These are phyloP conservation scores for Petrocephalus sullivani DNA, from an alignment of 2,797 vertebrate genomes.

Conservation along the genomic window DNA sequence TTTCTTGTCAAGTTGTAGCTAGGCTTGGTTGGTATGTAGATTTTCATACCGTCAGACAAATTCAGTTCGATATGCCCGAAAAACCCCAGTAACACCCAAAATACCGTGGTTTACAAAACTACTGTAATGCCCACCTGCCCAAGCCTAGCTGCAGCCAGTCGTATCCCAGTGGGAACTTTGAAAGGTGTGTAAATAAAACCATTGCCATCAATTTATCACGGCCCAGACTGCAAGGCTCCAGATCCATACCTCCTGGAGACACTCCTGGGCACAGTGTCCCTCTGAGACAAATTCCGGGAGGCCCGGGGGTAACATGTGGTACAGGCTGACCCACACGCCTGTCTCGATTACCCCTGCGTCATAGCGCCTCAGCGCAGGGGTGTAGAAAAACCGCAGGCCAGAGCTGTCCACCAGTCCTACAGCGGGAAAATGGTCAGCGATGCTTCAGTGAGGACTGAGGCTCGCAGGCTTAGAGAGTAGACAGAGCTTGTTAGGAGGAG, in stretches of 20 bases:
- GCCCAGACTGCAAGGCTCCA: not conserved
- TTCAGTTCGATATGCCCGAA: not conserved
- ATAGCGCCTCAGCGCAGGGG: slow-evolving; percentile 61
- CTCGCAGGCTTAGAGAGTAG: not conserved
- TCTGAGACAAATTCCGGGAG: slow-evolving; percentile 75
- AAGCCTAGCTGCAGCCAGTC: not conserved
- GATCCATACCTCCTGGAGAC: slow-evolving; percentile 72
- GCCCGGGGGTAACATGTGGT: slow-evolving; percentile 78
- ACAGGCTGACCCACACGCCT: slow-evolving; percentile 82
- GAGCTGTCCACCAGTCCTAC: slow-evolving; percentile 64
- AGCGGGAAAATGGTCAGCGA: not conserved
- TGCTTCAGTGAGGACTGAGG: not conserved
- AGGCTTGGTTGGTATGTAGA: not conserved
- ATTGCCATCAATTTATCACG: not conserved
- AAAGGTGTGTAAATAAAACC: not conserved
- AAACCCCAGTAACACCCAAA: not conserved
- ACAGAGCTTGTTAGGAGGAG: not conserved
- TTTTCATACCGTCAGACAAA: not conserved
- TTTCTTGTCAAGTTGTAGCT: not conserved
- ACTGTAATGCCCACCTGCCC: not conserved
- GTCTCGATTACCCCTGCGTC: slow-evolving; percentile 80
- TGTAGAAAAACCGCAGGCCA: slow-evolving; percentile 73
- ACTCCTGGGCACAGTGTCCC: slow-evolving; percentile 78
- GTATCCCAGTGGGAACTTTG: not conserved
- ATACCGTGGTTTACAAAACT: not conserved